Conservation (phyloP, 1,140 invertebrate genomes). For the Arion vulgaris region DNA sequence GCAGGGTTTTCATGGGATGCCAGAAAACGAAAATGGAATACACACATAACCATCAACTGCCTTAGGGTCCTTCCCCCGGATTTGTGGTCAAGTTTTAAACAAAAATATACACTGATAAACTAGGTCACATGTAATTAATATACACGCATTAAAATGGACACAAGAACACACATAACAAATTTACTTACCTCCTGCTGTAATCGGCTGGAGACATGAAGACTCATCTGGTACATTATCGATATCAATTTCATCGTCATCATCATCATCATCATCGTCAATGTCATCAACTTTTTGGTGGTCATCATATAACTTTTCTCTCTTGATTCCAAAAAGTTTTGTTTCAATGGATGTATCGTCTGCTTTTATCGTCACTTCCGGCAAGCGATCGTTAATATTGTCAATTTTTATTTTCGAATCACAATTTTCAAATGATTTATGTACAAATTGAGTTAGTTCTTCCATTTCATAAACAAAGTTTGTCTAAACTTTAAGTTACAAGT, state of each 20-base stretch:
- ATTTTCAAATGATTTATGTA: conserved; percentile 32
- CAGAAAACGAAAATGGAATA: no score
- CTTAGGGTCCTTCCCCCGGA: no score
- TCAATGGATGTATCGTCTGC: background rate
- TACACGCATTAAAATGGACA: no score
- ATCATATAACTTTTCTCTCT: background rate
- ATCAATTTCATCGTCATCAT: conserved; percentile 30
- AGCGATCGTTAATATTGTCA: background rate
- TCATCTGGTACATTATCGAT: conserved; percentile 35
- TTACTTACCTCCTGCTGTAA: background rate
- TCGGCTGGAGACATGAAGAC: background rate
- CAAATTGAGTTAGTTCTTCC: conserved; percentile 29
- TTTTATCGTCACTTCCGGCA: background rate
- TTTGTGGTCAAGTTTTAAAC: no score
- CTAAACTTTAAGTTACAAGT: no score
- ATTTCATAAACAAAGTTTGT: background rate
- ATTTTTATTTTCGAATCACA: background rate
- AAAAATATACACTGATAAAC: no score
- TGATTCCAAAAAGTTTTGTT: conserved; percentile 1
- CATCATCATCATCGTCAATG: conserved; percentile 26
- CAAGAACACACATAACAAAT: background rate
- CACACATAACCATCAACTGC: no score
- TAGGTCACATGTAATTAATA: no score
- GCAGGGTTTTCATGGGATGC: no score
- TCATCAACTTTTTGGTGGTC: no score